phyloP scores from a whole-genome alignment of 2,797 vertebrate species.

The Selene dorsalis region DNA sequence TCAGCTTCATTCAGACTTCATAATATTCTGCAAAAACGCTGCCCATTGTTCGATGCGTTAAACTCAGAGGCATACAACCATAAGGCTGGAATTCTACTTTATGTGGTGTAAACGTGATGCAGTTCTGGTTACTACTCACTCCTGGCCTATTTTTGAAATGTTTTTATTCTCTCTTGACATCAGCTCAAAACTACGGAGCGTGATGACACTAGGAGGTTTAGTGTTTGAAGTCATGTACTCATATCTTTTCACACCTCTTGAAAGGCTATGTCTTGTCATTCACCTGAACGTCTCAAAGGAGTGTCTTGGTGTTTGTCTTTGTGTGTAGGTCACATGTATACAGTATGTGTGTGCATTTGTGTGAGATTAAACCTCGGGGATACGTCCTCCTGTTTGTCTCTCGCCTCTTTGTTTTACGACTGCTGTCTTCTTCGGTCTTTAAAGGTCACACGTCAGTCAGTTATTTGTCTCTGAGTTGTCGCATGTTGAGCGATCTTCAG shows the following conservation, averaged over 20 bases:
- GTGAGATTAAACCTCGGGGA: background rate
- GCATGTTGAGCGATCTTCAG: background rate
- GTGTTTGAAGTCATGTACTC: constrained; percentile 31
- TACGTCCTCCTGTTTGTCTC: constrained; percentile 28
- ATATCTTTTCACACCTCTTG: constrained; percentile 30
- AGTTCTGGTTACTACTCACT: background rate
- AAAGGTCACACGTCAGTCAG: constrained; percentile 36
- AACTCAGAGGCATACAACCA: no score
- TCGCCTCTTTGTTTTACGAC: constrained; percentile 13
- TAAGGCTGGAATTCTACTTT: no score
- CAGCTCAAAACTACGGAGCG: constrained; percentile 9
- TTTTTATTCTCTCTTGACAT: constrained; percentile 20
- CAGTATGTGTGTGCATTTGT: background rate
- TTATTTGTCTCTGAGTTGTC: background rate
- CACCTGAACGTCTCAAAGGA: constrained; percentile 30
- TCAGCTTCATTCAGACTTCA: no score
- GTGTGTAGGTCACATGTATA: constrained; percentile 1
- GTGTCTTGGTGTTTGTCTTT: constrained; percentile 13
- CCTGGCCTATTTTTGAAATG: constrained; percentile 19
- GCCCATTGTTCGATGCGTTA: no score
- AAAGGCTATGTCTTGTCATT: constrained; percentile 37
- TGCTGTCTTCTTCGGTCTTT: constrained; percentile 43
- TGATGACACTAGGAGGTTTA: constrained; percentile 16
- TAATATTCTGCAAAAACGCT: no score
- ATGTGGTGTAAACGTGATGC: no score